Base-by-base conservation (phyloP, 2,113 vertebrate species). In the Glaucomys volans region DNA sequence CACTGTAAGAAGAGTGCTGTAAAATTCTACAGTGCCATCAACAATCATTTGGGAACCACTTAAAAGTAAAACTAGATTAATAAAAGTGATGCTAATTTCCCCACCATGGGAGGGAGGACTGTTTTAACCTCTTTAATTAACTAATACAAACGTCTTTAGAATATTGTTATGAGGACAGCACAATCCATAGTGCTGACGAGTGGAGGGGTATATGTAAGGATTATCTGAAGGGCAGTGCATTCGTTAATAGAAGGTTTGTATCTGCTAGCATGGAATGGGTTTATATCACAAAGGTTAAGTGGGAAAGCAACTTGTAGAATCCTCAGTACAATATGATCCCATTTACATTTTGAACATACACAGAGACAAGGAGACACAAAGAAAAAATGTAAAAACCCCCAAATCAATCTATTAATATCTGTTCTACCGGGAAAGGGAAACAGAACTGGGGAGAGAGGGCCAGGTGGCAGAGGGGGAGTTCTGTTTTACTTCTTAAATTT, bases 1-100 rank as follows among this genome's bases (percentile, higher is more conserved):
- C 42, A 47, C 9, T 4, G 17, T 77, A 74, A 94, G 72, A 30
- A 76, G 71, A 52, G 14, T 57, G 9, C 16, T n/a, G 2, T 32
- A 59, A 76, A 97, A 67, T 8, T 62, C 66, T 2, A 54, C 28
- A 67, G 40, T 2, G 11, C 35, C 71, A 85, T 79, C 54, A 32
- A 87, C 1, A 66, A 24, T 42, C 59, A 95, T 14, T 37, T 5
- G 3, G 12, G 10, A 82, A 84, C 13, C 32, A 88, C 26, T 26
- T 69, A 85, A 90, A 94, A 90, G 24, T 92, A 89, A 95, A 96
- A 84, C 35, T 37, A 94, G 62, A n/a, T 79, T 52, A 86, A 76
- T 74, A 69, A 82, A 95, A 87, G 85, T 17, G 57, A 77, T 32
- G 59, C 26, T 86, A 57, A 77, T 93, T 91, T 90, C 30, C 54